These are phyloP conservation scores for Pterocles orientalis DNA, from an alignment of 2,113 vertebrate species.

Conservation along the genomic window DNA sequence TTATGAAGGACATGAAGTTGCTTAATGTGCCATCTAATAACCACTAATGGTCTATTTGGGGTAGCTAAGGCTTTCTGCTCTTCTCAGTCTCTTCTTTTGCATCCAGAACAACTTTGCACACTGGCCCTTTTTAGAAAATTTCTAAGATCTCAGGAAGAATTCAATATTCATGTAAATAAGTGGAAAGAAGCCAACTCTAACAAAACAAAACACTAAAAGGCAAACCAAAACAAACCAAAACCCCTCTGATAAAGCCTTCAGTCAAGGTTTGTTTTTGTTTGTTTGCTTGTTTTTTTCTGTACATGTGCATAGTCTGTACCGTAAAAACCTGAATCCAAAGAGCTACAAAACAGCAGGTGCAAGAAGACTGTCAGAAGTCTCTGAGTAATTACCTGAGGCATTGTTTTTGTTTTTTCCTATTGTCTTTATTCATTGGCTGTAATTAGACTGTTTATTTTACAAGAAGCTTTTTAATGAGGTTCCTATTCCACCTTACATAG, in stretches of 20 bases:
- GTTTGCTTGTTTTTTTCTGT: accelerated
- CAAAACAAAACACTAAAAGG: not conserved
- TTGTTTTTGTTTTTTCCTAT: not conserved
- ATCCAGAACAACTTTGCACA: not conserved
- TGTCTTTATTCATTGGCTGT: not conserved
- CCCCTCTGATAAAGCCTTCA: not conserved
- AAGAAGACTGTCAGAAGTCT: not conserved
- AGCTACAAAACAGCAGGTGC: not conserved
- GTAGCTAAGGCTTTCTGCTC: not conserved
- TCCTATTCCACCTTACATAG: not conserved
- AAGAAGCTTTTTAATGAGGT: not conserved
- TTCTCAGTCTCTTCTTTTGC: not conserved
- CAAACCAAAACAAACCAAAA: not conserved
- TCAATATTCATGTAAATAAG: not conserved
- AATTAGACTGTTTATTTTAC: not conserved
- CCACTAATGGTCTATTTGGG: not conserved
- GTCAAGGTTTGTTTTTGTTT: not conserved
- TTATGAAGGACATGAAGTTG: not conserved
- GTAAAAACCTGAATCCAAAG: not conserved
- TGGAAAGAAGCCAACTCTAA: not conserved
- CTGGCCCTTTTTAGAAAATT: not conserved
- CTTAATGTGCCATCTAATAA: not conserved
- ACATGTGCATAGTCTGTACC: not conserved
- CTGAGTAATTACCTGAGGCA: not conserved
- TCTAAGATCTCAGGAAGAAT: not conserved